Base-by-base conservation (phyloP, 2,797 vertebrate genomes). In the Uromys caudimaculatus region DNA sequence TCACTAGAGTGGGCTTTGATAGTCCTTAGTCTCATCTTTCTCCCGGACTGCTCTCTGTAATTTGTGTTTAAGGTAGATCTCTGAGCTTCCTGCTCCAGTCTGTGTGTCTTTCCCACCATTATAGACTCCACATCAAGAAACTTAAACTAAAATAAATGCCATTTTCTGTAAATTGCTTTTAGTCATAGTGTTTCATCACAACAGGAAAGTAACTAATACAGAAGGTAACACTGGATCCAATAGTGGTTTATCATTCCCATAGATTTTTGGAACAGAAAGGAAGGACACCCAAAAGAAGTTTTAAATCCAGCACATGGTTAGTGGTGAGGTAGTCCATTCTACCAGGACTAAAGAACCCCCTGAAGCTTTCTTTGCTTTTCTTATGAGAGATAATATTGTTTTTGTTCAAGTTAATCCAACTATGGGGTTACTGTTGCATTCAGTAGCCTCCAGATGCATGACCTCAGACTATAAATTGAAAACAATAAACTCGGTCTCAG, bases 321-420 rank as follows among this genome's bases (percentile, higher is more conserved):
- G 10, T 17, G 29, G 21, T n/a, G 7, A 11, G 27, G 12, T 47
- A 23, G 10, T 4, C 9, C 47, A 44, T 35, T 91, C 69, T 64
- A 60, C 29, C 19, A 75, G 58, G 4, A 83, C 3, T 24, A 9
- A 35, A 85, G 21, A 81, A 92, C 73, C 12, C 29, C 12, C 35
- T 38, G 12, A 86, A 52, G n/a, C 1, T 14, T 93, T 83, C 32
- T 54, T 41, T 75, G 1, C 38, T 32, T 91, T 9, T 4, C 78
- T 79, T 79, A 75, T 50, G 1, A 32, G 44, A 62, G 21, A 69
- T 11, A 90, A 90, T 52, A 58, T 2, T 0, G 9, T 54, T 93
- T 89, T 95, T 83, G 14, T 60, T 82, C 71, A 92, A 94, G 6
- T 5, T 50, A 94, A 44, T 78, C 93, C 41, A 75, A 93, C 58